phyloP scores from a whole-genome alignment of 1,140 invertebrate genomes.

The Drosophila insularis region DNA sequence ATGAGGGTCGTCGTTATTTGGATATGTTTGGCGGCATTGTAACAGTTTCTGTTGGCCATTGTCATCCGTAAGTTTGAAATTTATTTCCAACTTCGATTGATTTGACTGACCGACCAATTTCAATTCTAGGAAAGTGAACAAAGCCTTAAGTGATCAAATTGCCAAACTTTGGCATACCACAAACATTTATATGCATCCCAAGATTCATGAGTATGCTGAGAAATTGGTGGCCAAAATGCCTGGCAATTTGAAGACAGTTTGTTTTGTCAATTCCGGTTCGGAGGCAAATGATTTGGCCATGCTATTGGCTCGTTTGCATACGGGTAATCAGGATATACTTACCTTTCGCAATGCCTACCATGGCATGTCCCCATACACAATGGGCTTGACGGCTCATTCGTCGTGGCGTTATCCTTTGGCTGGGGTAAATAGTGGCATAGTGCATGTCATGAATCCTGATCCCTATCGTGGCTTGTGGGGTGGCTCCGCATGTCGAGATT shows the following conservation, averaged over 20 bases:
- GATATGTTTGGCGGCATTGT: slow-evolving; percentile 98
- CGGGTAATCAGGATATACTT: slow-evolving; percentile 92
- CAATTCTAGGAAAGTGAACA: slow-evolving; percentile 87
- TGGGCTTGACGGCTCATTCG: slow-evolving; percentile 91
- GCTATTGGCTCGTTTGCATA: slow-evolving; percentile 92
- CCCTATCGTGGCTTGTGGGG: slow-evolving; percentile 95
- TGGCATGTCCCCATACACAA: slow-evolving; percentile 92
- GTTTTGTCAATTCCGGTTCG: slow-evolving; percentile 97
- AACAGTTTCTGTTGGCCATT: slow-evolving; percentile 98
- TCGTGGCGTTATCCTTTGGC: slow-evolving; percentile 91
- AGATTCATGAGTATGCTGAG: slow-evolving; percentile 95
- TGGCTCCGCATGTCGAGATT: slow-evolving; percentile 93
- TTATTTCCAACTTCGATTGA: slow-evolving; percentile 36
- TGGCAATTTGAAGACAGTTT: slow-evolving; percentile 93
- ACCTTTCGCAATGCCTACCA: slow-evolving; percentile 95
- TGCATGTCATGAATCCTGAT: slow-evolving; percentile 97
- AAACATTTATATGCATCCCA: slow-evolving; percentile 94
- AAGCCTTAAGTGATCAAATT: slow-evolving; percentile 90
- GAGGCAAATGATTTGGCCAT: slow-evolving; percentile 98
- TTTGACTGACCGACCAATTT: not conserved
- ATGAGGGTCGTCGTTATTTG: slow-evolving; percentile 92
- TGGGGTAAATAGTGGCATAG: slow-evolving; percentile 88
- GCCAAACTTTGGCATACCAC: slow-evolving; percentile 95
- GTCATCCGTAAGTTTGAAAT: slow-evolving; percentile 92
- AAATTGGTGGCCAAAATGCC: slow-evolving; percentile 92